Evolutionary conservation across 2,113 vertebrate species (phyloP).

Genomic region (Pterocles orientalis): DNA sequence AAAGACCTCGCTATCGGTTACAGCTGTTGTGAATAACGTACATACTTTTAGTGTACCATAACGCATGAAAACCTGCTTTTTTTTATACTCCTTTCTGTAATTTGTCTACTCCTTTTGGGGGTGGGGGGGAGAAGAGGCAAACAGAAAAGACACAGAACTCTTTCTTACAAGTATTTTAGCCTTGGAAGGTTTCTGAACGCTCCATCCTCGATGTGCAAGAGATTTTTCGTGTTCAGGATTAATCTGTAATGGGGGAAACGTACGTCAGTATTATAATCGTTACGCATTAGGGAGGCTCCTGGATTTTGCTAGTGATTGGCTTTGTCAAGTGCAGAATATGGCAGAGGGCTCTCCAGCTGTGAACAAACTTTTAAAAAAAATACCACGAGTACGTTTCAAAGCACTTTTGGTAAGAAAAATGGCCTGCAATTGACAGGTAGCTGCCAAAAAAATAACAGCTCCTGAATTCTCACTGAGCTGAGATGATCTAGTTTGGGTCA

Average conservation of each 20-base stretch:
- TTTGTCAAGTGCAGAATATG: not conserved
- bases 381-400: not conserved
- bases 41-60: not conserved
- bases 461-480: not conserved
- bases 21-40: not conserved
- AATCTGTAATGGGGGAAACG: slow-evolving; percentile 73
- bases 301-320: not conserved
- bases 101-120: not conserved
- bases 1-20: not conserved
- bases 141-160: slow-evolving; percentile 35
- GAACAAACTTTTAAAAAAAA: not conserved
- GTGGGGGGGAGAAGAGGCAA: not conserved
- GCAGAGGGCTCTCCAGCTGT: not conserved
- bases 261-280: not conserved
- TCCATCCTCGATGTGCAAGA: slow-evolving; percentile 81
- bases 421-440: not conserved
- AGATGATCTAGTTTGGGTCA: not conserved
- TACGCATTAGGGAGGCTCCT: not conserved
- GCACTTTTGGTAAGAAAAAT: not conserved
- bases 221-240: slow-evolving; percentile 87
- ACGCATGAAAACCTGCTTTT: not conserved
- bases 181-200: slow-evolving; percentile 88
- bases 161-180: slow-evolving; percentile 88
- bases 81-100: not conserved
- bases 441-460: not conserved